Base-by-base conservation (phyloP, 2,888 invertebrate species). In the Pyrocoelia pectoralis region DNA sequence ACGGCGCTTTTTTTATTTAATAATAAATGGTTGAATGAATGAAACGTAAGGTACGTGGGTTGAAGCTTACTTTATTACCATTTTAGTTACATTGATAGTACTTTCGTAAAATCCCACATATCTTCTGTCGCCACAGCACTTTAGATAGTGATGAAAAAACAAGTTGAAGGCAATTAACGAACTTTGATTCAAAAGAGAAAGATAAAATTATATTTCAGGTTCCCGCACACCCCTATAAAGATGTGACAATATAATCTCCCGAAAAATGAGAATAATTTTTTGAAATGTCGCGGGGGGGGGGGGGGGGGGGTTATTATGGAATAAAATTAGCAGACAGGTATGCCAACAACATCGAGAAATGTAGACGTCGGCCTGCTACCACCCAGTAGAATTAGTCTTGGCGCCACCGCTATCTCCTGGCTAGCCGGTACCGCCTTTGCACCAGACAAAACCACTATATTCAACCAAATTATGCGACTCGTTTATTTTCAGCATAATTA, bases 401-500 rank as follows among this genome's bases (percentile, higher is more conserved):
- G 76, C 77, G 77, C 75, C 77, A 73, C 67, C 64, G 72, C 76
- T 77, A 76, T 76, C 77, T 75, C 69, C 71, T 69, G 74, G 68
- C 72, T 66, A 68, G 68, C 63, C 66, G 66, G 64, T 68, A 68
- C 70, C 67, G 65, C 65, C 61, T 65, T 53, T 57, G 53, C 60
- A 52, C 49, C 57, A 65, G 63, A 63, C 63, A 14, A 40, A 40
- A 58, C 43, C 63, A 19, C 57, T 50, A 33, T 53, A 48, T 60
- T 61, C 24, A 33, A 60, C 63, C 65, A 61, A 67, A 67, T 67
- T 61, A 67, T 65, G 67, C 65, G 66, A 66, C 68, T 65, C 51
- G 62, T 68, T 68, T 66, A 62, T 62, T 62, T 52, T 24, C 24
- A 68, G 63, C 62, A 57, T 68, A 68, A 68, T 68, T 68, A 66